phyloP scores from a whole-genome alignment of 1,140 invertebrate genomes.

The Heliothis virescens region DNA sequence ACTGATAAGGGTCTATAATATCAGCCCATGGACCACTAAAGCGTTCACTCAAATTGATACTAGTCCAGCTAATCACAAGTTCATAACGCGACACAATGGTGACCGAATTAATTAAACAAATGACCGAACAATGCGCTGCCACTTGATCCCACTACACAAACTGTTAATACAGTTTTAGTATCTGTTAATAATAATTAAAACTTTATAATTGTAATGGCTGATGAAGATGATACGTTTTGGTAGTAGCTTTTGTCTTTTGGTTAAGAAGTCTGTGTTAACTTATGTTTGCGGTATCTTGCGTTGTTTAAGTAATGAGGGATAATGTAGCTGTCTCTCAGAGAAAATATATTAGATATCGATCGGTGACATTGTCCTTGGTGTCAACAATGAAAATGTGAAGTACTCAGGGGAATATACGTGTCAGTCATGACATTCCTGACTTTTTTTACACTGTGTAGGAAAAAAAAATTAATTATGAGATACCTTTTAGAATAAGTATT shows the following conservation, averaged over 20 bases:
- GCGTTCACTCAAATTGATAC: conserved; percentile 13
- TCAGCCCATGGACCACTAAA: background rate
- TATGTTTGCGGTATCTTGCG: background rate
- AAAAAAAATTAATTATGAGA: too few relatives aligned
- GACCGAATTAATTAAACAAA: conserved; percentile 31
- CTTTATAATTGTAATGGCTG: conserved; percentile 5
- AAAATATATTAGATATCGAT: too few relatives aligned
- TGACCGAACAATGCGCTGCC: conserved; percentile 16
- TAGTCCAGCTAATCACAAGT: background rate
- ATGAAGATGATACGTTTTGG: conserved; percentile 2
- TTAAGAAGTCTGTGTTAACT: too few relatives aligned
- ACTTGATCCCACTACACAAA: conserved; percentile 20
- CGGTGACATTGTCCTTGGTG: too few relatives aligned
- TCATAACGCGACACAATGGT: conserved; percentile 10
- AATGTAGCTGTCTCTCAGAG: too few relatives aligned
- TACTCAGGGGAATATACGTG: too few relatives aligned
- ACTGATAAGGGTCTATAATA: background rate
- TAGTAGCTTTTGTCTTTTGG: conserved; percentile 17
- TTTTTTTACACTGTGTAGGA: too few relatives aligned
- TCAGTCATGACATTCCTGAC: too few relatives aligned
- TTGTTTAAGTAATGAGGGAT: too few relatives aligned
- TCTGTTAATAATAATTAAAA: conserved; percentile 30
- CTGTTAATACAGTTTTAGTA: conserved; percentile 29
- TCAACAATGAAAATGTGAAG: too few relatives aligned
- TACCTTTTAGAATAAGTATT: too few relatives aligned